Evolutionary conservation across 2,113 vertebrate genomes (phyloP).

Genomic region (Epinephelus lanceolatus): DNA sequence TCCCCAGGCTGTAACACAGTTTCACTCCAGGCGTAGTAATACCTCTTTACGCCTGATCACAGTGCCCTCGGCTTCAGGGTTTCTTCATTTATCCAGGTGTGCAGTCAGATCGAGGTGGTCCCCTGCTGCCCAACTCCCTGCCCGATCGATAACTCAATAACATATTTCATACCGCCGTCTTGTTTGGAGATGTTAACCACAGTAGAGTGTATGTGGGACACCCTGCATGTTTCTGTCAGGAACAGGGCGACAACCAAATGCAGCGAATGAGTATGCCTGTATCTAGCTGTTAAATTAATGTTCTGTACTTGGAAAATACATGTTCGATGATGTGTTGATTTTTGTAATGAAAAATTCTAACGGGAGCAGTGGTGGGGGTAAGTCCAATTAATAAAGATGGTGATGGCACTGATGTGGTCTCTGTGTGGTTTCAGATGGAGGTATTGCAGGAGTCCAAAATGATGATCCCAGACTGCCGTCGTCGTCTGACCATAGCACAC

Average conservation of each 20-base stretch:
- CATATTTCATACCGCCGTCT: constrained; percentile 90
- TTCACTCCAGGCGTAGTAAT: constrained; percentile 69
- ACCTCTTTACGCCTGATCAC: constrained; percentile 87
- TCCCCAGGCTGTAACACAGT: constrained; percentile 87
- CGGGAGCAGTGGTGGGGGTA: background rate
- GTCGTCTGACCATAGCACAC: constrained; percentile 90
- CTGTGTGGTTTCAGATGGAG: constrained; percentile 87
- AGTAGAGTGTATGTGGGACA: constrained; percentile 81
- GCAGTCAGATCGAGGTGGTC: constrained; percentile 87
- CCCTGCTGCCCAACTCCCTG: constrained; percentile 83
- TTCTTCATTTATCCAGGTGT: constrained; percentile 73
- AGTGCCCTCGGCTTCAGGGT: constrained; percentile 74
- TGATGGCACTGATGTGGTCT: constrained; percentile 17
- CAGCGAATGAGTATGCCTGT: constrained; percentile 27
- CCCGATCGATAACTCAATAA: constrained; percentile 96
- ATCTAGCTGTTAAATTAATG: constrained; percentile 30
- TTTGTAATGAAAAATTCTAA: constrained; percentile 19
- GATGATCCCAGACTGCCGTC: constrained; percentile 98
- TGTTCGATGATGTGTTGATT: constrained; percentile 34
- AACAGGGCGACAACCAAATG: constrained; percentile 16
- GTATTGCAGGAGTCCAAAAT: constrained; percentile 94
- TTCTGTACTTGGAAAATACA: background rate
- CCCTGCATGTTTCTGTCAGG: constrained; percentile 21
- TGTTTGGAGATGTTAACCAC: constrained; percentile 91
- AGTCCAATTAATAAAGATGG: background rate